Conservation (phyloP, 35 echinoderm and acorn worm species). For the Ophiothrix spiculata region DNA sequence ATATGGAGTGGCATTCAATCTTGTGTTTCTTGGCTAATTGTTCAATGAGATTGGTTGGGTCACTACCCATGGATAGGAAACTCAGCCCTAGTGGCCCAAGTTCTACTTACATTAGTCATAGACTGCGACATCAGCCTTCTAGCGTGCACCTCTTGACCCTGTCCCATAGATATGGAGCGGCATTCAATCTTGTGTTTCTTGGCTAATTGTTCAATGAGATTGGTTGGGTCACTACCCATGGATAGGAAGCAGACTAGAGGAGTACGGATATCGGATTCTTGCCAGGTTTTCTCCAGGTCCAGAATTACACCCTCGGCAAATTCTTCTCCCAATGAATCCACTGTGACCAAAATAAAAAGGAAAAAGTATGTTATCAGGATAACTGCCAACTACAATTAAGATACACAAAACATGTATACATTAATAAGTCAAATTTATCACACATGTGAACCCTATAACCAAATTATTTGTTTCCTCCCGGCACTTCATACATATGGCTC, state of each 20-base stretch:
- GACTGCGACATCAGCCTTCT: conserved; percentile 77
- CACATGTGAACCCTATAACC: too few species aligned
- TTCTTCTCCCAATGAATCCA: conserved; percentile 75
- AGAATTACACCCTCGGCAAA: conserved; percentile 89
- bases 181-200: conserved; percentile 95
- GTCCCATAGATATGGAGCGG: conserved; percentile 90
- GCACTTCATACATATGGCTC: too few species aligned
- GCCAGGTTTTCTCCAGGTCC: conserved; percentile 83
- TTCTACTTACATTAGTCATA: conserved; percentile 77
- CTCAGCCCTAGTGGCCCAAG: background rate
- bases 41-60: conserved; percentile 77
- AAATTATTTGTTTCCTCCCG: too few species aligned
- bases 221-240: conserved; percentile 95
- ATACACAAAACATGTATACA: too few species aligned
- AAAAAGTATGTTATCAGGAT: too few species aligned
- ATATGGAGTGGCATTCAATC: too few species aligned
- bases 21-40: too few species aligned
- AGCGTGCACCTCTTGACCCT: conserved; percentile 96
- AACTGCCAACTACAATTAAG: too few species aligned
- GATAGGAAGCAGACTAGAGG: conserved; percentile 93
- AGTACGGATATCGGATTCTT: conserved; percentile 80
- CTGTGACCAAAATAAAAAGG: conserved; percentile 5
- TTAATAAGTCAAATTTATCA: too few species aligned
- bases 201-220: conserved; percentile 74
- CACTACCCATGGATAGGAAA: conserved; percentile 67